Percentiles rank a stretch among this genome's conserved stretches.
phyloP scores from a whole-genome alignment of 1,140 invertebrate genomes.

The Platyura marginata region DNA sequence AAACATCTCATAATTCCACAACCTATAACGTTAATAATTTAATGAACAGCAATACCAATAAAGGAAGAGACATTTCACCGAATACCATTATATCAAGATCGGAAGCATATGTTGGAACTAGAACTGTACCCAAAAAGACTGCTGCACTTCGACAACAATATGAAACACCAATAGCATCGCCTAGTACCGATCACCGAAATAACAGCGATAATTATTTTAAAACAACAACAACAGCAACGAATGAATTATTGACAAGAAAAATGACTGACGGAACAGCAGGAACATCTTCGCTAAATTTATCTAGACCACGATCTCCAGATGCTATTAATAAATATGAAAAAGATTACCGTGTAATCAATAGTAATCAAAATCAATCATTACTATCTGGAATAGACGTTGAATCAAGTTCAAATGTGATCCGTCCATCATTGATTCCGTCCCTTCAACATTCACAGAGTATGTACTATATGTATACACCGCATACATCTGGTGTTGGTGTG shows the following conservation, averaged over 20 bases:
- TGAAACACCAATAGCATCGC: constrained; percentile 17
- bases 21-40: background rate
- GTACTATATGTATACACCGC: background rate
- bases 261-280: background rate
- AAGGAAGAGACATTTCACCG: background rate
- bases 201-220: background rate
- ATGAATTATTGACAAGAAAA: background rate
- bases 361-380: background rate
- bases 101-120: constrained; percentile 4
- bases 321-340: background rate
- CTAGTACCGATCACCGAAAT: constrained; percentile 6
- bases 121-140: constrained; percentile 25
- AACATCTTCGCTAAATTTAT: background rate
- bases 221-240: background rate
- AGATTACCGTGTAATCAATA: background rate
- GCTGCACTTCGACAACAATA: constrained; percentile 22
- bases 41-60: background rate
- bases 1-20: background rate
- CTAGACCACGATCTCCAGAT: background rate
- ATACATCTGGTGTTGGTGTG: background rate
- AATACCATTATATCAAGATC: background rate
- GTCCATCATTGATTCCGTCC: background rate
- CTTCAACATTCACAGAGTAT: background rate
- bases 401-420: background rate
- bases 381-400: background rate